Evolutionary conservation across 2,113 vertebrate genomes (phyloP), one percentile per base, ranked within the genome.

Genomic region (Siphamia tubifer): DNA sequence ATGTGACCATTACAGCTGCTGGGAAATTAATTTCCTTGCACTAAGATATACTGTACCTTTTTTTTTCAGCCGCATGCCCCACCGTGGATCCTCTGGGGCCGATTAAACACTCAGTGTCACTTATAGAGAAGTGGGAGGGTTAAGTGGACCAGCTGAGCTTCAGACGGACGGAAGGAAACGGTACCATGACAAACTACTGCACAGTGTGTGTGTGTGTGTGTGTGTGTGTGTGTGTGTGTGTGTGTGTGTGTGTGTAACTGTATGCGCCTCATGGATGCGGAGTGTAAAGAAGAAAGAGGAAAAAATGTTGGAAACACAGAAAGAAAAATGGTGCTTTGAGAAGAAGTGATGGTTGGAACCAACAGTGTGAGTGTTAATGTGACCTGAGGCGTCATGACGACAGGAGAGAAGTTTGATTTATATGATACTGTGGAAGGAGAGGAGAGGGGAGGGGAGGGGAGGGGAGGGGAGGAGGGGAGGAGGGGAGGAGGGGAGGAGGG

Each of bases 51-150:
- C 25, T 10, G 30, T 48, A 16, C n/a, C 16, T 48, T 58, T 61
- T 48, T 55, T 74, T 64, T 48, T 53, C n/a, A 42, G 31, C 23
- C 15, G 15, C 20, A 15, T 1, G 15, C 40, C 17, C 44, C 30
- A 19, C 8, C 5, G 2, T 43, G 47, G 23, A 23, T 81, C 80
- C 82, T 73, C 51, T 19, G 63, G 77, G 82, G 48, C 32, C 38
- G 48, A 80, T 87, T 85, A 89, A 89, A 82, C 64, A 74, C 76
- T 83, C 73, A 57, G 76, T 77, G 87, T 89, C 85, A 75, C 81
- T 85, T 67, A 66, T 48, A 49, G 44, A 43, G 67, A 51, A 74
- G 78, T 81, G 54, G 61, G 36, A 34, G 34, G 87, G 85, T 84
- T 89, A 69, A 78, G 76, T 81, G 44, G 68, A 61, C 24, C 61